Base-by-base conservation (phyloP, 2,888 invertebrate species). In the Scaptomyza polygonia region DNA sequence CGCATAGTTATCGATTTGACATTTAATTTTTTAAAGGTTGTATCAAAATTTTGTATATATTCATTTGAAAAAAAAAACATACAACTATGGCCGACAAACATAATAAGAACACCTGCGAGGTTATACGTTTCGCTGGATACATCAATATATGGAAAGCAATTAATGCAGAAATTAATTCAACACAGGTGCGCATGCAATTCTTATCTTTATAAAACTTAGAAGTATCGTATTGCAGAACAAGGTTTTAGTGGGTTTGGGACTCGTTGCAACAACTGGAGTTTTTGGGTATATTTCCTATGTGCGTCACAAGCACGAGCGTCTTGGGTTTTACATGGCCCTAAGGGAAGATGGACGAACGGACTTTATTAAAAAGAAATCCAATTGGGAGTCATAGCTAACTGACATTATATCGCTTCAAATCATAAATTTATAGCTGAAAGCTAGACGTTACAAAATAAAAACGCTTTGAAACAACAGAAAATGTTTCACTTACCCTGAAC, bases 101-200 rank as follows among this genome's bases (percentile, higher is more conserved):
- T 12, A 25, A 53, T 5, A 54, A 47, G 25, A 67, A 61, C 53
- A 51, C 62, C 5, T 65, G 61, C 0, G 59, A 59, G n/a, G 57
- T 25, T 21, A 12, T 55, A 5, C 32, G 47, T 4, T 8, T 27
- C 6, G 45, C 65, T 2, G 43, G 58, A 8, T 95, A 96, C 8
- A 95, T 95, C 5, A 94, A 93, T 77, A 93, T 96, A 36, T 97
- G 98, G 90, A 93, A 95, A 89, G 94, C 95, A 29, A 92, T 97
- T 0, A 98, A 98, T 92, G 97, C 96, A 91, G 98, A 98, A 92
- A 92, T 98, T 1, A 98, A 97, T 90, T 94, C 95, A 0, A 96
- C 95, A 92, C 97, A 97, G 59, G 97, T 97, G 93, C 94, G 95
- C 8, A 9, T 2, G 3, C 3, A 21, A n/a, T 5, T 11, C 4